A percentile compares a stretch with the other conserved stretches of the same genome.
Evolutionary conservation across 2,113 vertebrate species (phyloP).

Genomic region (Gymnogyps californianus): DNA sequence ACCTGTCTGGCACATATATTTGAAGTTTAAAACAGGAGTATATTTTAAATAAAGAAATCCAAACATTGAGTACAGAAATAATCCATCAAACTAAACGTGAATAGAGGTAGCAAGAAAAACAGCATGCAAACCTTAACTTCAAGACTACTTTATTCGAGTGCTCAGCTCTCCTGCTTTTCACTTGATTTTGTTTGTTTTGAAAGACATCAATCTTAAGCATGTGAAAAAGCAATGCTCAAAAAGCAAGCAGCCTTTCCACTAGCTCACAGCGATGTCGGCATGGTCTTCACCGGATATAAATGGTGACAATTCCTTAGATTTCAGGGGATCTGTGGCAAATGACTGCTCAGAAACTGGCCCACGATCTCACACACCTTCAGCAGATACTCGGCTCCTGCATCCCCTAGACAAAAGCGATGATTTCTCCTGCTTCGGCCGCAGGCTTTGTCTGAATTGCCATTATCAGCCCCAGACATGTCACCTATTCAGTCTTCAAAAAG

Average conservation of each 20-base stretch:
- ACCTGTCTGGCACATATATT: neutral
- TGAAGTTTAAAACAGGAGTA: neutral
- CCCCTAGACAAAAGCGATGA: neutral
- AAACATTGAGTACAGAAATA: neutral
- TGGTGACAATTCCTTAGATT: neutral
- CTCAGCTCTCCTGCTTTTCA: neutral
- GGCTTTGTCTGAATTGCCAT: neutral
- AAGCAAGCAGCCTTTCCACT: neutral
- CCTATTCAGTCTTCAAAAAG: neutral
- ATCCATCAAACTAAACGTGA: neutral
- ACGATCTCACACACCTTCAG: rapidly evolving
- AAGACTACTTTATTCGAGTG: neutral
- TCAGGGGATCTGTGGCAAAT: neutral
- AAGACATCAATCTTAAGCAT: rapidly evolving
- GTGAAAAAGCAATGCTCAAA: neutral
- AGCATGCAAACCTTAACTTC: neutral
- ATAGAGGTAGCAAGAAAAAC: neutral
- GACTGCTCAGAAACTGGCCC: neutral
- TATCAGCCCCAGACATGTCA: neutral
- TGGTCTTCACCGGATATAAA: neutral
- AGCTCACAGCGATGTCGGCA: rapidly evolving
- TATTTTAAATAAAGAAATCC: neutral
- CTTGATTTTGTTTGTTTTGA: neutral
- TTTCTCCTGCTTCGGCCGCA: neutral
- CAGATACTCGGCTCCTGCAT: neutral